Evolutionary conservation across 2,797 vertebrate genomes (phyloP).

Genomic region (Lacerta bilineata): DNA sequence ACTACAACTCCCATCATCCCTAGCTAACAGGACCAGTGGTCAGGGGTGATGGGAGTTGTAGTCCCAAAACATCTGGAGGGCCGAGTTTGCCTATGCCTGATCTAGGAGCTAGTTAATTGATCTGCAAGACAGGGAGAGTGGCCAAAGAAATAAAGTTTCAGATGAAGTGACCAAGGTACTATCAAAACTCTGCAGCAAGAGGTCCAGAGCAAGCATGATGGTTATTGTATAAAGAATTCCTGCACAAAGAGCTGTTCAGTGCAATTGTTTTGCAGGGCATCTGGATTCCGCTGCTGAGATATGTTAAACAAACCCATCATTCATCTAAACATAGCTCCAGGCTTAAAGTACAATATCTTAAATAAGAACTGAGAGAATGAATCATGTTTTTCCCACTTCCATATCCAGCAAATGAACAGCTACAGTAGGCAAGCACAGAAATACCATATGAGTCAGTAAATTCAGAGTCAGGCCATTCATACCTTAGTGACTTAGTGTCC

Average conservation of each 20-base stretch:
- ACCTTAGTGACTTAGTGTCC: constrained; percentile 42
- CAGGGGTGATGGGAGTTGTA: too few relatives aligned
- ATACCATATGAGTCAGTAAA: constrained; percentile 25
- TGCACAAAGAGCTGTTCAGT: not conserved
- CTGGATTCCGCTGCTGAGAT: not conserved
- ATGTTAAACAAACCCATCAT: constrained; percentile 11
- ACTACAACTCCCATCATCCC: too few relatives aligned
- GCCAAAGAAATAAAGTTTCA: not conserved
- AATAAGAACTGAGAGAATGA: constrained; percentile 39
- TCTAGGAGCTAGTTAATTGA: not conserved
- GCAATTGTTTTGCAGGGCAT: constrained; percentile 7
- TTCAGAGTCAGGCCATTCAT: constrained; percentile 40
- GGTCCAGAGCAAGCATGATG: not conserved
- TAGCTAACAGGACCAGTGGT: too few relatives aligned
- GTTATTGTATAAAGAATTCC: not conserved
- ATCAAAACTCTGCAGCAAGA: not conserved
- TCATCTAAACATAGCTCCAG: constrained; percentile 21
- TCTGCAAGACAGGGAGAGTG: not conserved
- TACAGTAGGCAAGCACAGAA: constrained; percentile 48
- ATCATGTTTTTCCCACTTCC: constrained; percentile 6
- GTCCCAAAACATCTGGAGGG: too few relatives aligned
- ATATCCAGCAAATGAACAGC: constrained; percentile 35
- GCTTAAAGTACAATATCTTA: constrained; percentile 34
- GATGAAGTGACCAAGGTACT: not conserved
- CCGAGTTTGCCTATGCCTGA: too few relatives aligned